Conservation (phyloP, 2,113 vertebrate species). For the Cyprinodon variegatus region DNA sequence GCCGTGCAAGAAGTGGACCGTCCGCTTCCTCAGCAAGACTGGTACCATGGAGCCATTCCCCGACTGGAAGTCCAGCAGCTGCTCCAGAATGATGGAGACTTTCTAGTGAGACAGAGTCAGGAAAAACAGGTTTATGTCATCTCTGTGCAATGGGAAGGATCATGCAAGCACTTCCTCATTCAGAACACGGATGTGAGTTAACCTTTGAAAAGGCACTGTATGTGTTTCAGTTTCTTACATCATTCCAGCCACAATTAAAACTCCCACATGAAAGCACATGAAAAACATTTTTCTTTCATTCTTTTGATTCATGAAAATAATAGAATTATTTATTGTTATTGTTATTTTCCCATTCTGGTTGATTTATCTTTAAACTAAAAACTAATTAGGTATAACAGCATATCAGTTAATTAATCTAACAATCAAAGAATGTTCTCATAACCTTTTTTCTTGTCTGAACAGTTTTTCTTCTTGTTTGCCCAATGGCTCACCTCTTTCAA, state of each 20-base stretch:
- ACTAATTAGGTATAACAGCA: background rate
- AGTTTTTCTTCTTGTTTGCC: slow-evolving; percentile 1
- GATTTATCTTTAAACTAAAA: background rate
- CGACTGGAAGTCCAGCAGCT: slow-evolving; percentile 88
- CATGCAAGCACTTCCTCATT: slow-evolving; percentile 94
- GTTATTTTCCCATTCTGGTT: background rate
- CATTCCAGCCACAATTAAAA: slow-evolving; percentile 7
- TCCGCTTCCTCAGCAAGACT: slow-evolving; percentile 89
- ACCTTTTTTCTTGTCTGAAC: background rate
- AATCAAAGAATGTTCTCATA: background rate
- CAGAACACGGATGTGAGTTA: slow-evolving; percentile 86
- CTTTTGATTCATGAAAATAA: background rate
- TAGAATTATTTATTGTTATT: background rate
- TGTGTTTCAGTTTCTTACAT: slow-evolving; percentile 23
- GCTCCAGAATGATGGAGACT: slow-evolving; percentile 86
- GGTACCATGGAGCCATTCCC: slow-evolving; percentile 96
- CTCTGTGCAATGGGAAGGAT: slow-evolving; percentile 87
- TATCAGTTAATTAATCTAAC: background rate
- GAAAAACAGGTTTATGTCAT: slow-evolving; percentile 93
- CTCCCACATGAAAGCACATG: background rate
- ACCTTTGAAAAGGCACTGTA: background rate
- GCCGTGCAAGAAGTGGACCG: slow-evolving; percentile 84
- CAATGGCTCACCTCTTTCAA: slow-evolving; percentile 3
- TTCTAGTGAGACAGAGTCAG: slow-evolving; percentile 94
- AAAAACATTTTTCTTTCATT: background rate